phyloP scores from a whole-genome alignment of 2,113 vertebrate species.

The Camelus dromedarius region DNA sequence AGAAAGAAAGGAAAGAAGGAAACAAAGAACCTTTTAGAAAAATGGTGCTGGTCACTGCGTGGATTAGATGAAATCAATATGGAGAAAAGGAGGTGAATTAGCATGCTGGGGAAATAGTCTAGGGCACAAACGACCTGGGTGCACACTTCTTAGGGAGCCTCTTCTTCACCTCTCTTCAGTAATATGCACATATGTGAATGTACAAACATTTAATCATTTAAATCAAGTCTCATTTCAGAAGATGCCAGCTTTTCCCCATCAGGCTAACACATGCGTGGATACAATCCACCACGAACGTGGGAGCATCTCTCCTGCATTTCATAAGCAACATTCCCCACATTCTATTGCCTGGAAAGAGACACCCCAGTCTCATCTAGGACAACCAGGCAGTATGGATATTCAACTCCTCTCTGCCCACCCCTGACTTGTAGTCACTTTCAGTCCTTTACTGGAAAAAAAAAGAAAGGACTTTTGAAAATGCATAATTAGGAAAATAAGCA shows the following conservation, averaged over 20 bases:
- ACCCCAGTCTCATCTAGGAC: conserved; percentile 65
- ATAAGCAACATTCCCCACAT: not conserved
- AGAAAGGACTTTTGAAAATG: conserved; percentile 80
- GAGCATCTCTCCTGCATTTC: too few relatives aligned
- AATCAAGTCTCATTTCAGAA: not conserved
- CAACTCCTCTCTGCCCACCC: conserved; percentile 75
- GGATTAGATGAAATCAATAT: rapidly evolving
- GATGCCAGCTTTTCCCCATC: not conserved
- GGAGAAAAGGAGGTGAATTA: not conserved
- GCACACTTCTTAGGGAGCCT: not conserved
- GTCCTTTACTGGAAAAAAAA: conserved; percentile 67
- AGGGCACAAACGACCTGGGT: too few relatives aligned
- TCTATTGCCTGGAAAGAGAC: not conserved
- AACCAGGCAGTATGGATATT: not conserved
- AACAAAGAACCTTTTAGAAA: not conserved
- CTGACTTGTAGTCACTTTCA: conserved; percentile 79
- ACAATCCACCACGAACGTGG: rapidly evolving
- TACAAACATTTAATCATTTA: not conserved
- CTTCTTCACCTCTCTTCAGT: not conserved
- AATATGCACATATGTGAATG: rapidly evolving
- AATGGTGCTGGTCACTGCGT: too few relatives aligned
- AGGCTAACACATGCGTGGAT: not conserved
- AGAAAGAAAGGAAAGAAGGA: too few relatives aligned
- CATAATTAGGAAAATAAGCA: conserved; percentile 86
- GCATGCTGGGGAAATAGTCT: not conserved